A percentile compares a stretch with the other conserved stretches of the same genome.
phyloP scores from a whole-genome alignment of 2,113 vertebrate genomes.

The Zosterops japonicus region DNA sequence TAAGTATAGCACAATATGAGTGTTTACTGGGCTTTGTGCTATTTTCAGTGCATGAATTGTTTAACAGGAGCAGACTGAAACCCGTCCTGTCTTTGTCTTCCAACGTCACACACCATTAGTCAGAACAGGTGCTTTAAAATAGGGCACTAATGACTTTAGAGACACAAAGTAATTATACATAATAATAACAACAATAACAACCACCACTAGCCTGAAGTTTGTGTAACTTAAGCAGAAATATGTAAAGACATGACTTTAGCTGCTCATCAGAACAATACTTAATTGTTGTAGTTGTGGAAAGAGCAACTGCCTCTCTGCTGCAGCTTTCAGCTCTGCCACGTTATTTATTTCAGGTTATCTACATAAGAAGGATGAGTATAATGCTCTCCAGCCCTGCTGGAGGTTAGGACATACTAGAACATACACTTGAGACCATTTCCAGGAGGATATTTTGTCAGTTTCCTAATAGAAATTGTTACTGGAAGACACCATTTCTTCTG shows the following conservation, averaged over 20 bases:
- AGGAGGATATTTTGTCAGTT: constrained; percentile 20
- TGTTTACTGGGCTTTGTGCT: neutral
- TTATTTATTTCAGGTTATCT: constrained; percentile 43
- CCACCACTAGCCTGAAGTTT: neutral
- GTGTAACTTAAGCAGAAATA: constrained; percentile 26
- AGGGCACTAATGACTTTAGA: constrained; percentile 28
- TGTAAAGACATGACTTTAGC: neutral
- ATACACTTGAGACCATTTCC: neutral
- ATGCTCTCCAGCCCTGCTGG: neutral
- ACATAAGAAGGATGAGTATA: constrained; percentile 10
- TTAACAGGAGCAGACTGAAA: neutral
- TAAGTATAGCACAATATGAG: neutral
- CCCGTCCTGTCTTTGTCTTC: neutral
- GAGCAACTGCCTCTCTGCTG: constrained; percentile 34
- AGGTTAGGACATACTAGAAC: constrained; percentile 36
- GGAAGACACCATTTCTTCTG: neutral
- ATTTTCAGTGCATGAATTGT: neutral
- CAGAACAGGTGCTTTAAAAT: constrained; percentile 17
- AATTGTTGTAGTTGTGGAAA: neutral
- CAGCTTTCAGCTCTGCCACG: constrained; percentile 22
- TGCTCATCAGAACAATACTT: neutral
- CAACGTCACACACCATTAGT: neutral
- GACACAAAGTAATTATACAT: constrained; percentile 35
- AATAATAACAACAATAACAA: neutral
- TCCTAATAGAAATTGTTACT: neutral